Base-by-base conservation (phyloP, 2,888 invertebrate species). In the Drosophila aldrichi region DNA sequence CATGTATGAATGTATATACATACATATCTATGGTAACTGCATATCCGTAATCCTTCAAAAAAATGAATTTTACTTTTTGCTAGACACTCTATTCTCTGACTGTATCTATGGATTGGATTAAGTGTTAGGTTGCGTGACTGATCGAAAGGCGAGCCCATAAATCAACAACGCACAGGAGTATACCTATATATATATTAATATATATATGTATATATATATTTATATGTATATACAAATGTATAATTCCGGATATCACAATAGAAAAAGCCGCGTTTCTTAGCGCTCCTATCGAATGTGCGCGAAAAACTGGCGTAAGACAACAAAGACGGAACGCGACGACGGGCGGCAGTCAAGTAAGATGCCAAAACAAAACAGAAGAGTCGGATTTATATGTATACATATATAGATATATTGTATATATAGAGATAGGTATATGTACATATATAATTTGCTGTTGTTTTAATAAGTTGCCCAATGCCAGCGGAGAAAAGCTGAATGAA, bases 401-500 rank as follows among this genome's bases (percentile, higher is more conserved):
- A 48, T 16, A 29, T 18, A 54, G 22, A 57, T 10, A 44, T 18
- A 20, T 43, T 46, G 2, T 46, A 25, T 25, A 25, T 25, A 46
- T 46, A 56, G 49, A 58, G 14, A 38, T 14, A 32, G 14, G 22
- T 18, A 36, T 66, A 18, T 41, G 41, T 62, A 25, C 25, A 25
- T 25, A 34, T 60, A 60, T 44, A 61, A 57, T 54, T 52, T 58
- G 60, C 68, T 81, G 51, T 78, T 79, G 70, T 54, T 76, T 64
- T 62, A 70, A 76, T 70, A 64, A 75, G 68, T 67, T 86, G 65
- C 69, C 63, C 85, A 82, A 82, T 87, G 85, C 82, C 88, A 84
- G 34, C 25, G 68, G 41, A 62, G 40, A 70, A 69, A 69, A 64
- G 34, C 64, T 64, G 81, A 85, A 81, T 81, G 86, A 82, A 70